These are phyloP conservation scores for Trematocara marginatum DNA, from an alignment of 2,113 vertebrate genomes.

Conservation along the genomic window DNA sequence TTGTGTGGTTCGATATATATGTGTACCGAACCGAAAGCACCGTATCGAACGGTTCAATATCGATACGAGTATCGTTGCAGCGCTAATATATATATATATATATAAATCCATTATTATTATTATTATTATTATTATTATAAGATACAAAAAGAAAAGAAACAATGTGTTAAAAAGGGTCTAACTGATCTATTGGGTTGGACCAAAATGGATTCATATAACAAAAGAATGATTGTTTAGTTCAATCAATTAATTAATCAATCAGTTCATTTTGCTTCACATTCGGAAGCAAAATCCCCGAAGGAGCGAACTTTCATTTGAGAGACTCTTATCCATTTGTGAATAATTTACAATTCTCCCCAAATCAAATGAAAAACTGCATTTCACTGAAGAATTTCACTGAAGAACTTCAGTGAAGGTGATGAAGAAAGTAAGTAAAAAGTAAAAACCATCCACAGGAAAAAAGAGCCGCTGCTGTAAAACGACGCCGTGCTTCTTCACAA, in stretches of 20 bases:
- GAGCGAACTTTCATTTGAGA: background rate
- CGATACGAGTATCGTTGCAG: too few species aligned
- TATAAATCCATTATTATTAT: too few species aligned
- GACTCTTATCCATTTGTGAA: background rate
- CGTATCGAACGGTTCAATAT: too few species aligned
- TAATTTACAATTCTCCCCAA: background rate
- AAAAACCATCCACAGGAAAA: background rate
- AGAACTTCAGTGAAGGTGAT: background rate
- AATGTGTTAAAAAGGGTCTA: background rate
- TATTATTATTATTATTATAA: background rate
- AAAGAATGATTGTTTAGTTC: background rate
- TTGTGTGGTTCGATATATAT: too few species aligned
- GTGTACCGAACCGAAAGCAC: too few species aligned
- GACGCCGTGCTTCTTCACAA: background rate
- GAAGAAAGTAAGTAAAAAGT: background rate
- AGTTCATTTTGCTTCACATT: background rate
- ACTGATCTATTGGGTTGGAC: background rate
- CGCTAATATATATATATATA: too few species aligned
- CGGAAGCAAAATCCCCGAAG: background rate
- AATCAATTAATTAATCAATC: background rate
- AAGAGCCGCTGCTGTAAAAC: background rate
- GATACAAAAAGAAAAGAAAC: background rate
- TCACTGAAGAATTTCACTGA: background rate
- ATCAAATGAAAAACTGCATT: background rate
- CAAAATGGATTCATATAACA: background rate